These are phyloP conservation scores for Lordiphosa clarofinis DNA, from an alignment of 1,140 invertebrate species.

Conservation along the genomic window DNA sequence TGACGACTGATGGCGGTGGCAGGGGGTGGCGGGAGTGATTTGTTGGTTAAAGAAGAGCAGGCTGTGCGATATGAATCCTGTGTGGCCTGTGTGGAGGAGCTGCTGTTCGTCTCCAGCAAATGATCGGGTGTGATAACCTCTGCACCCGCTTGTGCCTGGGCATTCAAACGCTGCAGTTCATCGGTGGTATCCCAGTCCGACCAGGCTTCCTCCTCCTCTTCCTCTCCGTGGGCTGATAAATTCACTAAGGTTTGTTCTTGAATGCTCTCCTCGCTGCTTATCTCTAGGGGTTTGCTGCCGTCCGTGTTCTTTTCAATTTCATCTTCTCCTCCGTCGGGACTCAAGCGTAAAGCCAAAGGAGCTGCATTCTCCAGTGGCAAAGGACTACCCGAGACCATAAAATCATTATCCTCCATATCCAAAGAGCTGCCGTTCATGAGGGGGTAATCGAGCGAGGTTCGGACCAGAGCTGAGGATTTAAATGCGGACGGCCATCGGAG, in stretches of 20 bases:
- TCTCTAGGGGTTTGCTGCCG: conserved; percentile 18
- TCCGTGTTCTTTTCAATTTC: conserved; percentile 80
- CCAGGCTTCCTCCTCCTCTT: conserved; percentile 82
- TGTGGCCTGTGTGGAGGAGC: conserved; percentile 23
- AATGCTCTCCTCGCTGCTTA: conserved; percentile 2
- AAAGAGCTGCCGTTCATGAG: conserved; percentile 55
- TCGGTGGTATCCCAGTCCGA: conserved; percentile 87
- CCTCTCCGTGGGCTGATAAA: conserved; percentile 38
- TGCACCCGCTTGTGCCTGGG: not conserved
- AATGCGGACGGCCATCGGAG: conserved; percentile 87
- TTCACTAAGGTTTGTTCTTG: conserved; percentile 46
- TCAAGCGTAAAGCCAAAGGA: conserved; percentile 85
- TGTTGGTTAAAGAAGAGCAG: conserved; percentile 16
- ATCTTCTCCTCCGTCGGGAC: conserved; percentile 90
- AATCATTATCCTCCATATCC: conserved; percentile 49
- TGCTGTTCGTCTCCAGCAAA: conserved; percentile 30
- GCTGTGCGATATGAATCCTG: conserved; percentile 40
- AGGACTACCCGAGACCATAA: conserved; percentile 71
- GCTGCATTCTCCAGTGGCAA: conserved; percentile 44
- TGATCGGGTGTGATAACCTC: conserved; percentile 17
- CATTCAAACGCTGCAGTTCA: conserved; percentile 69
- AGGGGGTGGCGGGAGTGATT: not conserved
- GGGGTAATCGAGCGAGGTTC: conserved; percentile 76
- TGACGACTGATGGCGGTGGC: conserved; percentile 5
- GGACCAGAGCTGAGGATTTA: conserved; percentile 46